Conservation (phyloP, 2,797 vertebrate genomes). For the Bradypodion ventrale region DNA sequence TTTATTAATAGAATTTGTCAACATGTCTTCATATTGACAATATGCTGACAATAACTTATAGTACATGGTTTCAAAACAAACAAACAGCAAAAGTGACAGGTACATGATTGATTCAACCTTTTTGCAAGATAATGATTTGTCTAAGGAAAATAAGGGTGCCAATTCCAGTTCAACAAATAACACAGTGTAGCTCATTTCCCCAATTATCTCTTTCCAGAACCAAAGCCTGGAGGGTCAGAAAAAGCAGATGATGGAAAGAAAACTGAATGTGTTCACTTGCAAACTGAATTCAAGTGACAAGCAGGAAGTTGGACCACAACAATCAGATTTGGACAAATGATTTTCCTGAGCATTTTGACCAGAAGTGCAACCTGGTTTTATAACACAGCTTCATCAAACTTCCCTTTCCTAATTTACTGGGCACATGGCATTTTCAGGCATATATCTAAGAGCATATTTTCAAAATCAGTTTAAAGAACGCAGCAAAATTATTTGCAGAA, state of each 20-base stretch:
- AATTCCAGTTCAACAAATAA: neutral
- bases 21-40: neutral
- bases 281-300: neutral
- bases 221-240: slow-evolving; percentile 11
- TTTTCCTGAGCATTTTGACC: neutral
- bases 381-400: neutral
- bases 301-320: neutral
- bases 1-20: neutral
- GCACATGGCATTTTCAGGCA: neutral
- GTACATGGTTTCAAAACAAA: too few species aligned
- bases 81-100: neutral
- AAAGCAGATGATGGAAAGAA: slow-evolving; percentile 32
- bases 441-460: neutral
- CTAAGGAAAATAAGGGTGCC: neutral
- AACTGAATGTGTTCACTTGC: neutral
- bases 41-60: neutral
- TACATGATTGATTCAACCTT: neutral
- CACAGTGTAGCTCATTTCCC: slow-evolving; percentile 28
- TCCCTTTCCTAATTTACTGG: neutral
- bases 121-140: neutral
- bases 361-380: neutral
- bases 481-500: neutral
- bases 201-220: neutral
- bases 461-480: neutral
- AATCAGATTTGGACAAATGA: neutral